phyloP scores from a whole-genome alignment of 2,797 vertebrate genomes.

The Crax fasciolata region DNA sequence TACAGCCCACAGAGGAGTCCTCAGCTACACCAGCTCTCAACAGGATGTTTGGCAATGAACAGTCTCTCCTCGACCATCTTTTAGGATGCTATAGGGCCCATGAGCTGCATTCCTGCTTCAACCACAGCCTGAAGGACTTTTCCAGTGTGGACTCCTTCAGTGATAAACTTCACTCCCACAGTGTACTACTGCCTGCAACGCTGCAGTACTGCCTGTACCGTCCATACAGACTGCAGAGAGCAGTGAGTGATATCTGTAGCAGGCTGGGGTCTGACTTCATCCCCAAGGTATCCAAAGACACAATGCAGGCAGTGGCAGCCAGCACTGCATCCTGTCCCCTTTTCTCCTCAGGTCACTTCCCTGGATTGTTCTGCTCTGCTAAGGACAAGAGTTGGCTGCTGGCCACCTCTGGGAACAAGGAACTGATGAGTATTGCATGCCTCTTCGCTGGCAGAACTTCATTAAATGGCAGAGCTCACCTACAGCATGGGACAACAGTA shows the following conservation, averaged over 20 bases:
- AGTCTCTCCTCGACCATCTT: background rate
- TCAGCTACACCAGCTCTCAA: background rate
- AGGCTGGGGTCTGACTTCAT: slow-evolving; percentile 13
- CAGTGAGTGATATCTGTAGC: no score
- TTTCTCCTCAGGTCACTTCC: slow-evolving; percentile 12
- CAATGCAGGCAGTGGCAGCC: background rate
- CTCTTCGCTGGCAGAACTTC: no score
- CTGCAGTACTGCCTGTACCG: no score
- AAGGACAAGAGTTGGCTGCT: background rate
- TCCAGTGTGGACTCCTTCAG: background rate
- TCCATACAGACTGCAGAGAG: background rate
- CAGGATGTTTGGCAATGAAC: background rate
- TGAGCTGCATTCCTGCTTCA: background rate
- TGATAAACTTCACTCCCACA: background rate
- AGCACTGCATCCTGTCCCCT: slow-evolving; percentile 33
- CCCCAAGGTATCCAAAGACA: slow-evolving; percentile 9
- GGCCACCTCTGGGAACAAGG: background rate
- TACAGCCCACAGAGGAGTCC: background rate
- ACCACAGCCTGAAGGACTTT: background rate
- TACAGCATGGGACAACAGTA: accelerated
- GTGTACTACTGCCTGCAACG: background rate
- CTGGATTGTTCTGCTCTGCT: slow-evolving; percentile 52
- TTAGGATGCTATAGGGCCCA: background rate
- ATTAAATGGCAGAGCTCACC: accelerated
- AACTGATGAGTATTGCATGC: background rate